Evolutionary conservation across 2,888 invertebrate genomes (phyloP).

Genomic region (Corbicula japonica): DNA sequence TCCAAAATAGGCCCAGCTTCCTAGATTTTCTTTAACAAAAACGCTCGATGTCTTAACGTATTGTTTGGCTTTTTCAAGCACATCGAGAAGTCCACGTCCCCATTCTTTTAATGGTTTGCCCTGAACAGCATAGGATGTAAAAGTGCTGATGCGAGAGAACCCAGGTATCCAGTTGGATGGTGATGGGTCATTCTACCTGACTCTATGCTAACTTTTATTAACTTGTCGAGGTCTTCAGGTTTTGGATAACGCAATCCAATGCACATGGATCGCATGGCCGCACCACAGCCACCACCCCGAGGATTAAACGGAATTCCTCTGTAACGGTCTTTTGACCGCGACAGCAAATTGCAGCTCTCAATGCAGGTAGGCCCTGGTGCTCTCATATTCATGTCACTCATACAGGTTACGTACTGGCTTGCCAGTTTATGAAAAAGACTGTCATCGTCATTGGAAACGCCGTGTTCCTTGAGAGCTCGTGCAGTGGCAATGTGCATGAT

Average conservation of each 20-base stretch:
- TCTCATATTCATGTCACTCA: conserved; percentile 80
- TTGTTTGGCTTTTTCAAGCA: conserved; percentile 71
- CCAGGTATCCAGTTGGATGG: too few species aligned
- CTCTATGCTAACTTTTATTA: conserved; percentile 83
- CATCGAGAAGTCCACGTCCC: conserved; percentile 72
- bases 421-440: conserved; percentile 69
- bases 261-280: conserved; percentile 85
- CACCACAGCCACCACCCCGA: conserved; percentile 85
- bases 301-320: conserved; percentile 36
- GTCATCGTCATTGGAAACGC: conserved; percentile 53
- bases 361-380: conserved; percentile 33
- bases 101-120: too few species aligned
- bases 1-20: conserved; percentile 80
- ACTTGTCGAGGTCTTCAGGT: conserved; percentile 76
- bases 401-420: conserved; percentile 71
- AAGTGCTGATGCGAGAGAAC: conserved; percentile 85
- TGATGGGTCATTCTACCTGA: too few species aligned
- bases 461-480: conserved; percentile 75
- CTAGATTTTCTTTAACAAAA: conserved; percentile 77
- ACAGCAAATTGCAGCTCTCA: conserved; percentile 4
- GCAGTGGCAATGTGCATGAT: conserved; percentile 85
- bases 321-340: neutral
- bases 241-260: conserved; percentile 83
- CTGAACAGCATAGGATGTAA: conserved; percentile 83
- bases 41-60: conserved; percentile 75